Percentiles rank a stretch among this genome's conserved stretches.
These are phyloP conservation scores for Heliconius ethilla DNA, from an alignment of 2,888 invertebrate genomes.

Conservation along the genomic window DNA sequence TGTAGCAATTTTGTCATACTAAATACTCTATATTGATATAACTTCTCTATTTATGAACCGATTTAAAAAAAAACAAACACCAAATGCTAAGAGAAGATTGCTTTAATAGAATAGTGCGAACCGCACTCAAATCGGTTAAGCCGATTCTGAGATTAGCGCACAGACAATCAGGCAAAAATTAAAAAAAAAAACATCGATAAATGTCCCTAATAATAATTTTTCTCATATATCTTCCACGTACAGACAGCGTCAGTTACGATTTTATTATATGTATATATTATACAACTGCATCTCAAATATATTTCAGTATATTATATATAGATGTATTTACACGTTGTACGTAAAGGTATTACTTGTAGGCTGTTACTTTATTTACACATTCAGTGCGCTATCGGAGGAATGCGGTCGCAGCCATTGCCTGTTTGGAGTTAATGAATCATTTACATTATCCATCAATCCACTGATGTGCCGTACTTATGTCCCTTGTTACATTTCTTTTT, in stretches of 20 bases:
- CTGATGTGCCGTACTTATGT: slow-evolving; percentile 44
- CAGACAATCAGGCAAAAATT: not conserved
- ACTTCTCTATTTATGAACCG: no score
- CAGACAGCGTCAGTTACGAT: no score
- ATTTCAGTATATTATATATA: not conserved
- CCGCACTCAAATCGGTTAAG: no score
- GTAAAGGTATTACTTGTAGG: slow-evolving; percentile 35
- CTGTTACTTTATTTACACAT: slow-evolving; percentile 48
- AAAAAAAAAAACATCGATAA: no score
- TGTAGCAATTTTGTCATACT: no score
- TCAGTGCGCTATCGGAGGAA: slow-evolving; percentile 69
- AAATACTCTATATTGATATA: no score
- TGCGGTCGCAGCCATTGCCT: slow-evolving; percentile 68
- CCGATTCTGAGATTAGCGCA: no score
- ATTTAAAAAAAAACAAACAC: no score
- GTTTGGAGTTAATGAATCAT: slow-evolving; percentile 73
- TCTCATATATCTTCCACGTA: no score
- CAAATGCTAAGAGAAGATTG: no score
- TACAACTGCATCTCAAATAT: not conserved
- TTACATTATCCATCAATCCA: slow-evolving; percentile 66
- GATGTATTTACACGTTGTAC: not conserved
- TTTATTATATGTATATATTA: not conserved
- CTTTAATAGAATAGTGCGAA: no score
- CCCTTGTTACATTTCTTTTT: slow-evolving; percentile 36
- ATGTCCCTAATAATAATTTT: no score